These are phyloP conservation scores for Cataglyphis altisquamis DNA, from an alignment of 2,888 invertebrate genomes.

Conservation along the genomic window DNA sequence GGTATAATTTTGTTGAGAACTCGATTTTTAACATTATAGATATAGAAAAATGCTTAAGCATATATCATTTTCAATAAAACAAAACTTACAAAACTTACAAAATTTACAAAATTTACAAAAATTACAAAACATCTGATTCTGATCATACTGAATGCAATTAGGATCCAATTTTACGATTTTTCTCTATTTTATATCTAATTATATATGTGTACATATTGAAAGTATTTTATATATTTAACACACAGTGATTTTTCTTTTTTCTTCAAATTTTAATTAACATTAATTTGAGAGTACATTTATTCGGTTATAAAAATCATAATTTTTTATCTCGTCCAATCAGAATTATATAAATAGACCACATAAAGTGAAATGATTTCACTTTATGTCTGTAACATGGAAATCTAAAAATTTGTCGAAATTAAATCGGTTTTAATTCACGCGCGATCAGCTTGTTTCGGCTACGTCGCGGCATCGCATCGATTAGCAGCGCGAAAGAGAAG, in stretches of 20 bases:
- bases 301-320: neutral
- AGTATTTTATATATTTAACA: neutral
- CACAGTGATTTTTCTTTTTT: neutral
- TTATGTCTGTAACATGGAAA: neutral
- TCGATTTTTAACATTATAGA: slow-evolving; percentile 6
- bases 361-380: neutral
- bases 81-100: too few species aligned
- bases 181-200: neutral
- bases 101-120: too few species aligned
- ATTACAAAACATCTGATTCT: neutral
- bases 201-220: neutral
- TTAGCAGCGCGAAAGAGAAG: slow-evolving; percentile 28
- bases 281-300: slow-evolving; percentile 8
- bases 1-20: neutral
- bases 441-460: slow-evolving; percentile 17
- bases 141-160: neutral
- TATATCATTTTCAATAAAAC: neutral
- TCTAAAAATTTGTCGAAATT: slow-evolving; percentile 4
- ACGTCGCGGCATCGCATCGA: slow-evolving; percentile 17
- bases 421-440: slow-evolving; percentile 8
- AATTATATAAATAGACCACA: neutral
- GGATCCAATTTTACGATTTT: neutral
- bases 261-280: neutral
- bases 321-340: neutral
- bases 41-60: neutral